Conservation (phyloP, 1,140 invertebrate genomes). For the Pantala flavescens region DNA sequence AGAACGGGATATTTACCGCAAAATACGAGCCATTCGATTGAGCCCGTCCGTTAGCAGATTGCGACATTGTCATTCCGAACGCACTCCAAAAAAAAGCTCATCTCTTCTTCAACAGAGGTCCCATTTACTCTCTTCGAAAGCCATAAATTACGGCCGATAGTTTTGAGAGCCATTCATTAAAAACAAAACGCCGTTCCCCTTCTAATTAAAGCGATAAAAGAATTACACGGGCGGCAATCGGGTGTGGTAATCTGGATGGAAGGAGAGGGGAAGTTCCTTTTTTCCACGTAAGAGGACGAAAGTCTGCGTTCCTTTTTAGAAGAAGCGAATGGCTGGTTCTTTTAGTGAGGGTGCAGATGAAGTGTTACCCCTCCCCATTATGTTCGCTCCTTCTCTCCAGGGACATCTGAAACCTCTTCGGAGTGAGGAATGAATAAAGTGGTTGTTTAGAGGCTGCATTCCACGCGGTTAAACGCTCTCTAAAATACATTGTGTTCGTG, state of each 20-base stretch:
- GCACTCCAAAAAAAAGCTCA: neutral
- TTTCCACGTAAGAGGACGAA: too few relatives aligned
- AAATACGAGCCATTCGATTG: too few relatives aligned
- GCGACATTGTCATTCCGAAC: neutral
- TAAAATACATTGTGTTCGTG: too few relatives aligned
- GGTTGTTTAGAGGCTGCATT: neutral
- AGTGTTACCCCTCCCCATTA: neutral
- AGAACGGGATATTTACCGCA: too few relatives aligned
- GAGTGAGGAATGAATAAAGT: neutral
- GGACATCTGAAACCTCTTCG: neutral
- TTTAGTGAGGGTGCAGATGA: neutral
- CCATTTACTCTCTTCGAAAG: neutral
- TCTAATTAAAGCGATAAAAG: slow-evolving; percentile 8
- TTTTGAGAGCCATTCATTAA: neutral
- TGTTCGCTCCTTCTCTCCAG: neutral
- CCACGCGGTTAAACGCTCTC: too few relatives aligned
- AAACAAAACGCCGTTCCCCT: neutral
- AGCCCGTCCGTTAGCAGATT: too few relatives aligned
- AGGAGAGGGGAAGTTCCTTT: neutral
- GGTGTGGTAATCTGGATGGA: neutral
- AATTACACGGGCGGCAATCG: neutral
- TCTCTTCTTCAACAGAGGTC: neutral
- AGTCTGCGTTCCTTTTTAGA: too few relatives aligned
- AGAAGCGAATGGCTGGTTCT: too few relatives aligned
- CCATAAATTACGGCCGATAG: neutral